Evolutionary conservation across 2,888 invertebrate genomes (phyloP), one percentile per base, ranked within the genome.

Genomic region (Dasypolia templi): DNA sequence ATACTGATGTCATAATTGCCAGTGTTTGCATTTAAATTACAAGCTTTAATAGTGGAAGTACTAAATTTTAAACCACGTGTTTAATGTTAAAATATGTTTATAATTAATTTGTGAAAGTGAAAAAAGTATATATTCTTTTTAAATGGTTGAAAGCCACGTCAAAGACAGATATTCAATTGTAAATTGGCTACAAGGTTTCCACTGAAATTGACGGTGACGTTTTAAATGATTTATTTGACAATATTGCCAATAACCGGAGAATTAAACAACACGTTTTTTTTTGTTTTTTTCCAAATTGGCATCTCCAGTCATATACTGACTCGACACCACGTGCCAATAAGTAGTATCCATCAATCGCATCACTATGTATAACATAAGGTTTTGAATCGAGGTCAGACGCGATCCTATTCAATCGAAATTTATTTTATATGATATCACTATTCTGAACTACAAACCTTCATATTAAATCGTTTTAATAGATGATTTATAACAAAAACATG

Each of bases 1-100:
- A 74, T 83, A 78, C 88, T 93, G 91, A 93, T 92, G 92, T 92
- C 92, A 93, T 90, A 89, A 90, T 89, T 88, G 89, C 86, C 77
- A 85, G 82, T 87, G 84, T 90, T 90, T 90, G 90, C 88, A 90
- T 89, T 90, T 90, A 88, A 89, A 92, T 89, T 87, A 86, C 87
- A 81, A 70, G 46, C 69, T 85, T n/a, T 86, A 84, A 83, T 76
- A 73, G 63, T 71, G 56, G 78, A 74, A 66, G 72, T 74, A 73
- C 73, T 76, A 75, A 79, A 79, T 70, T 70, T 19, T 32, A 74
- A 65, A 71, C 70, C 46, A 59, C 32, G 53, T 67, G 53, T 64
- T 63, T 68, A 65, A 68, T 72, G 53, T 49, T 70, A 73, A 78
- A 78, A 63, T 81, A 51, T 46, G 17, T 59, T 32, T 42, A 26